Base-by-base conservation (phyloP, 2,797 vertebrate genomes). In the Sternotherus odoratus region DNA sequence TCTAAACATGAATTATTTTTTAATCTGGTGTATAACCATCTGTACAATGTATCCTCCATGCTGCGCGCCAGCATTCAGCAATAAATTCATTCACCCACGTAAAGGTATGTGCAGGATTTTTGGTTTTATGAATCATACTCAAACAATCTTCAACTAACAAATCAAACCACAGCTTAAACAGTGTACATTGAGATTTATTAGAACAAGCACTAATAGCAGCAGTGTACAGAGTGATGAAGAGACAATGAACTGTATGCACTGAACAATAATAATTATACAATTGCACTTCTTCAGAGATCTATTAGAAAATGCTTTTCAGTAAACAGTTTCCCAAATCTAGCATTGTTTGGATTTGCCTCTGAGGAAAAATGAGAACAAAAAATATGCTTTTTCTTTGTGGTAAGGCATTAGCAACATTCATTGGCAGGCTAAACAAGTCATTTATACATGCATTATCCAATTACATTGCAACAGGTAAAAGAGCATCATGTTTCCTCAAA, bases 131-230 rank as follows among this genome's bases (percentile, higher is more conserved):
- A 94, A 74, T 12, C 28, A n/a, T 46, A 78, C 57, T 81, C 72
- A 82, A 46, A 54, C 23, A 33, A 79, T 89, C 69, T 77, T 83
- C 49, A 23, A 60, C 57, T 87, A 84, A 95, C 49, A 96, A 96
- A 96, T 85, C 83, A 97, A 86, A 95, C 93, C 83, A 84, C 91
- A 91, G 83, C 83, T 96, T 91, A 96, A 97, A 97, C 92, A 96
- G 96, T 96, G 97, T 97, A 97, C 96, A 97, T 96, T 92, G 88
- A 97, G 95, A 98, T 99, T 99, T 99, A 99, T 99, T 99, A 98
- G 98, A 99, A 99, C 98, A 98, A 99, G 99, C 98, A 98, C 98
- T 98, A 98, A 94, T 98, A 99, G 99, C 99, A 99, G 99, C 99
- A 98, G 97, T 95, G 95, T 97, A 97, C 95, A 97, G 97, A 95